Evolutionary conservation across 2,113 vertebrate genomes (phyloP), one percentile per base, ranked within the genome.

Genomic region (Otus sunia): DNA sequence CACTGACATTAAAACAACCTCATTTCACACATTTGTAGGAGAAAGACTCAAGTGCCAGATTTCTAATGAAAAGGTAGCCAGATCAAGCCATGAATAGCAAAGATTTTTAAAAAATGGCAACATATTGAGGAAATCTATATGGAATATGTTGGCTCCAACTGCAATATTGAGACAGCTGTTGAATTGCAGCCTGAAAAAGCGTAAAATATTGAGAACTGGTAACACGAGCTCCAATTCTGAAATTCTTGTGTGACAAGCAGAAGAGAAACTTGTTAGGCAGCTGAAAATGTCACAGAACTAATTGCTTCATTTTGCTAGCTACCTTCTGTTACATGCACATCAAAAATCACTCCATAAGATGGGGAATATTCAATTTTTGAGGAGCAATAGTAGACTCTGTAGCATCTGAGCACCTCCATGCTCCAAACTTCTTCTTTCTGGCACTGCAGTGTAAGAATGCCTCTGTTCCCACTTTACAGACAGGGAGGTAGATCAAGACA

Each of bases 121-220:
- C 80, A 73, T 62, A 66, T 71, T 91, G 92, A 95, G 60, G 80
- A 66, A 94, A 63, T 76, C 95, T 96, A 49, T 34, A 41, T 4
- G 66, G 89, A 90, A 76, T 91, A 92, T 36, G 15, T 69, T 97
- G 95, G 84, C 80, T 97, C 77, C 74, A 71, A 87, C 32, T 69
- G 66, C 80, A 95, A 43, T 92, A 97, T 94, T 95, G 94, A 95
- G 80, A 91, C 91, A 96, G 92, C 89, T 97, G 95, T 84, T 96
- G 88, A 85, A 91, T 45, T 96, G 90, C 89, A 95, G 91, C 59
- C 91, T 91, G 89, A 37, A 92, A 92, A 96, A 89, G 84, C 17
- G 26, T 92, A 91, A 95, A 96, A 95, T 95, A 97, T 78, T 94
- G 89, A 68, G 58, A 85, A 63, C 39, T 60, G 86, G 89, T 87